Conservation (phyloP, 2,888 invertebrate genomes). For the Clitarchus hookeri region DNA sequence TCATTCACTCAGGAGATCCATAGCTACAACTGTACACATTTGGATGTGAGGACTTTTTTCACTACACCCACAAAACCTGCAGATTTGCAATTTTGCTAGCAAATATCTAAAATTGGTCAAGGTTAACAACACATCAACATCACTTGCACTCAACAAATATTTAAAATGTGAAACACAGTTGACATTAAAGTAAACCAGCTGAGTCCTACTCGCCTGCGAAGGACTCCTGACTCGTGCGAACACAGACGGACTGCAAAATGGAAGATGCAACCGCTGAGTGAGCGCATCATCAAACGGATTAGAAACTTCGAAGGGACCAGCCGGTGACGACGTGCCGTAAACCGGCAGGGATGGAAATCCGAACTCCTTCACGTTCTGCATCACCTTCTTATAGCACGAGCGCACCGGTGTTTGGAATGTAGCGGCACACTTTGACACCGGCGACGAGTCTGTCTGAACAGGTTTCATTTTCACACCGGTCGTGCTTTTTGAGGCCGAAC, state of each 20-base stretch:
- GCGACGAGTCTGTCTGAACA: not conserved
- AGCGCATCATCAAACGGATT: not conserved
- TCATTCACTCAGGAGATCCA: too few relatives aligned
- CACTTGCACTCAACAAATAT: too few relatives aligned
- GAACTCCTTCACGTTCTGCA: not conserved
- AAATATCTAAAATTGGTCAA: too few relatives aligned
- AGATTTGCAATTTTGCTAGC: too few relatives aligned
- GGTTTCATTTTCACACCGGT: not conserved
- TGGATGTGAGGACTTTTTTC: too few relatives aligned
- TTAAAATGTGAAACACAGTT: too few relatives aligned
- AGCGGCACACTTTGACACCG: not conserved
- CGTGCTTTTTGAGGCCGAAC: not conserved
- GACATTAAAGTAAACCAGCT: too few relatives aligned
- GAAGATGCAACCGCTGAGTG: not conserved
- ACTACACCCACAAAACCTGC: too few relatives aligned
- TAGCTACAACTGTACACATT: too few relatives aligned
- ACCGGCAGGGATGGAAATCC: not conserved
- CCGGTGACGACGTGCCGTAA: not conserved
- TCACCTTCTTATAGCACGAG: not conserved
- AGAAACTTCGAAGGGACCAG: not conserved
- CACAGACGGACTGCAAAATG: not conserved
- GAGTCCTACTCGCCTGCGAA: not conserved
- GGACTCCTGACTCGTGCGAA: not conserved
- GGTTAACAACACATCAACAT: too few relatives aligned
- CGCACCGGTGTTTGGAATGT: not conserved